These are phyloP conservation scores for Troides aeacus DNA, from an alignment of 2,888 invertebrate species.

Conservation along the genomic window DNA sequence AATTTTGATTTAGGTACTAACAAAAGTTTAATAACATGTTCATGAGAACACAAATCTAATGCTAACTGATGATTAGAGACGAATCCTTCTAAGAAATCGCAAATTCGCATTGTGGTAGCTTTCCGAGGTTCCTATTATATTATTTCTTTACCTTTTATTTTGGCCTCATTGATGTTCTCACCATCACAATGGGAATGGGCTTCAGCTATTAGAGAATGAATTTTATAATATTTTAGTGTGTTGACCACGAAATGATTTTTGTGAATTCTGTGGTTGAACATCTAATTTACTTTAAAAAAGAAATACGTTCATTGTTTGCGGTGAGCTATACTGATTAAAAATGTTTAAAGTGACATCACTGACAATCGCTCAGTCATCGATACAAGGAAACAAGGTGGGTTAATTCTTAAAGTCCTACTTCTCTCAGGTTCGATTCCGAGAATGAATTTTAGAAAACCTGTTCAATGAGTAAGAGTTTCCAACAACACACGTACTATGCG, in stretches of 20 bases:
- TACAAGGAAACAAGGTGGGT: conserved; percentile 20
- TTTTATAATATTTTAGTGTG: not conserved
- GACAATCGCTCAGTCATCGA: conserved; percentile 1
- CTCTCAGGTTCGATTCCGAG: conserved; percentile 17
- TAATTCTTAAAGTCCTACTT: conserved; percentile 4
- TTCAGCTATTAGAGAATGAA: not conserved
- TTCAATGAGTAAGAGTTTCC: conserved; percentile 16
- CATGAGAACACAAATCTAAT: conserved; percentile 1
- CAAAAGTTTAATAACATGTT: conserved; percentile 6
- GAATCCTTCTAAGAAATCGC: conserved; percentile 20
- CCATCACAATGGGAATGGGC: not conserved
- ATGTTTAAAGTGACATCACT: not conserved
- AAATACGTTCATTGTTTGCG: not conserved
- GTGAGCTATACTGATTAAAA: not conserved
- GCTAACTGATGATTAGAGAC: conserved; percentile 1
- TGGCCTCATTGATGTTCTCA: conserved; percentile 8
- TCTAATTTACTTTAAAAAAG: not conserved
- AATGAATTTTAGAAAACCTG: conserved; percentile 26
- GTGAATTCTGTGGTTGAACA: not conserved
- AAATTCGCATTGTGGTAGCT: conserved; percentile 6
- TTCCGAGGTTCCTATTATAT: conserved; percentile 7
- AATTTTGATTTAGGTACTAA: not conserved
- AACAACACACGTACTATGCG: conserved; percentile 2
- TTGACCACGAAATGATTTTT: not conserved
- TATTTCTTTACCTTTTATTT: not conserved